A percentile compares a stretch with the other conserved stretches of the same genome.
Evolutionary conservation across 2,888 invertebrate species (phyloP).

Genomic region (Diaphora mendica): DNA sequence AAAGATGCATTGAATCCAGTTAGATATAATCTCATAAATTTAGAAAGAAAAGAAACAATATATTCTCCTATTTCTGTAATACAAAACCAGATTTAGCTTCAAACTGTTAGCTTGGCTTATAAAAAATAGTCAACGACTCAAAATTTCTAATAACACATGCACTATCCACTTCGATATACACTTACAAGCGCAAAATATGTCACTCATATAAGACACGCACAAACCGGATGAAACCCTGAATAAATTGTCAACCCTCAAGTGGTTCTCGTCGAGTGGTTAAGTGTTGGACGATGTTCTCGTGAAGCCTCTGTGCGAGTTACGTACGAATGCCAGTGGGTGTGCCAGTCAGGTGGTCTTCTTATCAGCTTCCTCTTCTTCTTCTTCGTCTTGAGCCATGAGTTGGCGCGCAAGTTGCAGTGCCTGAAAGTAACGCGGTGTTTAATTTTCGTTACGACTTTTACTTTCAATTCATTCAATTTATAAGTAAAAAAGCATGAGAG

Average conservation of each 20-base stretch:
- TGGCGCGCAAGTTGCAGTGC: constrained; percentile 97
- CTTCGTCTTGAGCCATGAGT: constrained; percentile 95
- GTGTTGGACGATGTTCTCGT: constrained; percentile 39
- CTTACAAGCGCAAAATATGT: constrained; percentile 7
- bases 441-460: neutral
- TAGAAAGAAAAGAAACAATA: constrained; percentile 10
- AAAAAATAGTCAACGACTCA: constrained; percentile 17
- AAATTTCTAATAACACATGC: constrained; percentile 19
- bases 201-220: constrained; percentile 17
- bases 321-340: constrained; percentile 43
- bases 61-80: constrained; percentile 22
- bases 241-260: constrained; percentile 20
- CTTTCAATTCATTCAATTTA: too few species aligned
- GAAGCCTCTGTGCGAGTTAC: constrained; percentile 53
- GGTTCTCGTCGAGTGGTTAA: constrained; percentile 18
- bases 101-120: constrained; percentile 13
- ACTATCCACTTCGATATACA: constrained; percentile 17
- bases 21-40: neutral
- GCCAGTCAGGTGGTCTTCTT: constrained; percentile 70
- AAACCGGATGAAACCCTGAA: constrained; percentile 43
- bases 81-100: constrained; percentile 16
- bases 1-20: neutral
- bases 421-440: constrained; percentile 76
- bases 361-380: constrained; percentile 89
- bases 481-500: too few species aligned